These are phyloP conservation scores for Athripsodes cinereus DNA, from an alignment of 2,888 invertebrate species.

Conservation along the genomic window DNA sequence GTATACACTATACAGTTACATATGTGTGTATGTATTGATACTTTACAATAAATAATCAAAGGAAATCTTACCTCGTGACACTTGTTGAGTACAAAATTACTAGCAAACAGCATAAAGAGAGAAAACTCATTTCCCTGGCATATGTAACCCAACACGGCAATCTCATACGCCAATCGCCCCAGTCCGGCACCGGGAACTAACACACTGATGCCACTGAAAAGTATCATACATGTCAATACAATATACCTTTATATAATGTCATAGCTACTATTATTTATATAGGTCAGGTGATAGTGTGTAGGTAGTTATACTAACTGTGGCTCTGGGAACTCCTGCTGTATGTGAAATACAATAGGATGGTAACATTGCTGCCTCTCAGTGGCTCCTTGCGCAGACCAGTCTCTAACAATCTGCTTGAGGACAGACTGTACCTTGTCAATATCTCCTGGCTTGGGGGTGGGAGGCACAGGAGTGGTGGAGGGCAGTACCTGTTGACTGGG, in stretches of 20 bases:
- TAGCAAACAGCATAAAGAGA: constrained; percentile 94
- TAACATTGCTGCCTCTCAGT: constrained; percentile 83
- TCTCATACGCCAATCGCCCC: constrained; percentile 89
- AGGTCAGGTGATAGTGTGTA: too few relatives aligned
- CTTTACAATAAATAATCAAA: too few relatives aligned
- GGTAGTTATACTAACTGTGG: constrained; percentile 42
- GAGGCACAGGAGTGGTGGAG: constrained; percentile 26
- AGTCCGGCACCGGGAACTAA: constrained; percentile 96
- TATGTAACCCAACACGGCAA: constrained; percentile 80
- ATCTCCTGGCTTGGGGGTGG: constrained; percentile 8
- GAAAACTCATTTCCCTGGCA: constrained; percentile 99
- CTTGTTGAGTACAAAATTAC: constrained; percentile 91
- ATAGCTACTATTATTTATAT: too few relatives aligned
- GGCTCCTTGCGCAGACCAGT: constrained; percentile 87
- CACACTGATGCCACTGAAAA: constrained; percentile 55
- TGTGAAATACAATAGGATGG: constrained; percentile 80
- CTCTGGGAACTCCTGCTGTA: constrained; percentile 66
- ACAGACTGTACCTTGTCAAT: constrained; percentile 69
- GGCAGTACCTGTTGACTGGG: constrained; percentile 29
- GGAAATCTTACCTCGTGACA: constrained; percentile 55
- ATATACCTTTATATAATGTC: too few relatives aligned
- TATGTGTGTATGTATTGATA: too few relatives aligned
- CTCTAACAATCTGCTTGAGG: constrained; percentile 92
- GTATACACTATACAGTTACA: too few relatives aligned
- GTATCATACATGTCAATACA: not conserved